Conservation (phyloP, 1,140 invertebrate genomes). For the Adelges cooleyi region DNA sequence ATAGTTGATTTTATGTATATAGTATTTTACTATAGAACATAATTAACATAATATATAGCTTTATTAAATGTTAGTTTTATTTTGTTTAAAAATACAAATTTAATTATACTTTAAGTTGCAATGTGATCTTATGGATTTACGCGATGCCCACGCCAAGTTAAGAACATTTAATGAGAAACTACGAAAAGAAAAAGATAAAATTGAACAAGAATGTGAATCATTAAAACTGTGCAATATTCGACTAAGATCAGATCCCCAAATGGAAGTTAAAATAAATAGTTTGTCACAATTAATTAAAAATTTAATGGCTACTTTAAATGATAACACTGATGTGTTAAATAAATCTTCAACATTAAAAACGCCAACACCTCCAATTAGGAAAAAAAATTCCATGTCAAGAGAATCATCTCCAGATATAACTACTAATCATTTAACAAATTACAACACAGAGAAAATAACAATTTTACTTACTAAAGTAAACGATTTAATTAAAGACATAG, state of each 20-base stretch:
- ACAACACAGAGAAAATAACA: constrained; percentile 14
- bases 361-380: constrained; percentile 4
- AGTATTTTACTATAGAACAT: no score
- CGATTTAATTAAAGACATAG: constrained; percentile 7
- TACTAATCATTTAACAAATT: neutral
- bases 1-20: no score
- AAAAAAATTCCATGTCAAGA: constrained; percentile 2
- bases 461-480: constrained; percentile 11
- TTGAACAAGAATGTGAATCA: constrained; percentile 69
- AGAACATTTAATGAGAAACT: constrained; percentile 85
- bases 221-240: constrained; percentile 43
- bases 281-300: constrained; percentile 28
- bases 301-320: neutral
- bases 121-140: constrained; percentile 72
- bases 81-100: neutral
- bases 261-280: constrained; percentile 52
- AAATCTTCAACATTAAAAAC: neutral
- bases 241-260: constrained; percentile 47
- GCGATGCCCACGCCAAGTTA: constrained; percentile 82
- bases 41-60: no score
- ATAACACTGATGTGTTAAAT: neutral
- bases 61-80: no score
- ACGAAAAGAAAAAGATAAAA: constrained; percentile 69
- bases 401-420: constrained; percentile 20
- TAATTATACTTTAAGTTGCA: constrained; percentile 49